Conservation (phyloP, 2,113 vertebrate species). For the Manacus vitellinus region DNA sequence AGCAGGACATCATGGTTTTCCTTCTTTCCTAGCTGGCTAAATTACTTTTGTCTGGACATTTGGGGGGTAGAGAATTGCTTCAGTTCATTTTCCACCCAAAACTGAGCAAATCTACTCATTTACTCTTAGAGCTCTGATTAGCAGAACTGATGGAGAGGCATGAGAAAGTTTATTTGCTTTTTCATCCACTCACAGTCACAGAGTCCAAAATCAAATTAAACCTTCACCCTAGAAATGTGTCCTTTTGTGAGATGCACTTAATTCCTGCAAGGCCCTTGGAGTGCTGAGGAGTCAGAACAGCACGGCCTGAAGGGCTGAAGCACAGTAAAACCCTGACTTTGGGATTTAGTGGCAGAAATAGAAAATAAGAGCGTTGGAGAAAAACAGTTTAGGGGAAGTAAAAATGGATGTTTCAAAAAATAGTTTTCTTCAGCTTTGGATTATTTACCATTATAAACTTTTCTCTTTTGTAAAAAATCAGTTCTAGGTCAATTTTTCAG, state of each 20-base stretch:
- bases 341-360: slow-evolving; percentile 41
- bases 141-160: background rate
- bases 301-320: background rate
- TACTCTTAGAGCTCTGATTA: background rate
- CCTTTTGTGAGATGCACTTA: slow-evolving; percentile 25
- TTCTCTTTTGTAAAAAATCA: background rate
- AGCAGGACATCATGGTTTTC: background rate
- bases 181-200: background rate
- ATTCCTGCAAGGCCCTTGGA: background rate
- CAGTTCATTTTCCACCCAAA: background rate
- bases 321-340: background rate
- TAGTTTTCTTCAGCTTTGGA: slow-evolving; percentile 17
- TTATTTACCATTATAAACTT: slow-evolving; percentile 43
- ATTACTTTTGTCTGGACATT: background rate
- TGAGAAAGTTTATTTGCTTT: slow-evolving; percentile 29
- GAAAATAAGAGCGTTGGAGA: background rate
- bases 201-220: slow-evolving; percentile 21
- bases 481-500: slow-evolving; percentile 40
- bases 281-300: slow-evolving; percentile 43
- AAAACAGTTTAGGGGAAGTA: slow-evolving; percentile 43
- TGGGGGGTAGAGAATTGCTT: background rate
- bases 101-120: background rate
- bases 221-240: slow-evolving; percentile 20
- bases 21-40: background rate
- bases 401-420: slow-evolving; percentile 5